Evolutionary conservation across 2,888 invertebrate genomes (phyloP).

Genomic region (Antitype chi): DNA sequence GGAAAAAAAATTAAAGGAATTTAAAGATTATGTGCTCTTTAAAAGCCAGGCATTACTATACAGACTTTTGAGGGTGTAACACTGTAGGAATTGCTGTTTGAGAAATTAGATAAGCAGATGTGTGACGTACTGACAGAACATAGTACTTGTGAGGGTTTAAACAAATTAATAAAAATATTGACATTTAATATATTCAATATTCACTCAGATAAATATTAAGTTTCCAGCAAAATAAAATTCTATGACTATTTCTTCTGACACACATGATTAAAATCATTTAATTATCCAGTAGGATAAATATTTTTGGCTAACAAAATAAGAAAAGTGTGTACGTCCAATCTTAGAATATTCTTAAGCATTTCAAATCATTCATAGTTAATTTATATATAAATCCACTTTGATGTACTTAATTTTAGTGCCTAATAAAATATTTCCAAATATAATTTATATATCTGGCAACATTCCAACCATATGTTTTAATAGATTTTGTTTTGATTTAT

Average conservation of each 20-base stretch:
- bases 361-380: not conserved
- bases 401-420: conserved; percentile 22
- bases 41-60: no score
- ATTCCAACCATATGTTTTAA: conserved; percentile 36
- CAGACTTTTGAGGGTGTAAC: no score
- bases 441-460: conserved; percentile 55
- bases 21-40: not conserved
- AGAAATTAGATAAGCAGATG: not conserved
- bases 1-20: not conserved
- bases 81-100: no score
- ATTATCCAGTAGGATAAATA: not conserved
- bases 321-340: not conserved
- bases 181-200: not conserved
- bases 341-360: not conserved
- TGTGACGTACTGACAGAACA: no score
- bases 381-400: conserved; percentile 42
- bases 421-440: conserved; percentile 52
- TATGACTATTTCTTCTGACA: not conserved
- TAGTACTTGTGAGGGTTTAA: not conserved
- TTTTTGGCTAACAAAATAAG: not conserved
- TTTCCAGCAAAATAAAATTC: not conserved
- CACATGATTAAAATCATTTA: not conserved
- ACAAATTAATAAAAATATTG: not conserved
- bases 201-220: not conserved
- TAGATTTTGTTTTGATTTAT: conserved; percentile 37